phyloP scores from a whole-genome alignment of 2,113 vertebrate genomes.

The Thamnophis sirtalis region DNA sequence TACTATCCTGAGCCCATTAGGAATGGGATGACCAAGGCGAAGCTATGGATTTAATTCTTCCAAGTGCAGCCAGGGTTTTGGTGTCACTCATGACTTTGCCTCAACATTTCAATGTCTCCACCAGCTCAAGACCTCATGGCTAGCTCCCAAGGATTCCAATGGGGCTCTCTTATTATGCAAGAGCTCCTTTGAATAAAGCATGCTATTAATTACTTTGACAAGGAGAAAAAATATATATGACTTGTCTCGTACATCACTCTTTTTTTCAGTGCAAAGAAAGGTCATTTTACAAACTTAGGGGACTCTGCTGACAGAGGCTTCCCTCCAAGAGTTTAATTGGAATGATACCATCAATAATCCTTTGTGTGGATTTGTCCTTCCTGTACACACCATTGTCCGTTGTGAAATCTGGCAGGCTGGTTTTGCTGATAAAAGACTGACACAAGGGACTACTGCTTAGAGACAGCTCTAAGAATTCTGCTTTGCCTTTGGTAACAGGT shows the following conservation, averaged over 20 bases:
- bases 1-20: background rate
- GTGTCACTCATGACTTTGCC: background rate
- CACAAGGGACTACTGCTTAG: constrained; percentile 40
- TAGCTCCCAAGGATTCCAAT: background rate
- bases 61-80: background rate
- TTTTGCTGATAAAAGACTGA: constrained; percentile 49
- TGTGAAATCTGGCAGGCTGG: constrained; percentile 45
- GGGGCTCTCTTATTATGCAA: background rate
- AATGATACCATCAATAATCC: constrained; percentile 59
- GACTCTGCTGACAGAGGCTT: constrained; percentile 60
- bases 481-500: constrained; percentile 21
- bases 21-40: background rate
- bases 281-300: constrained; percentile 19
- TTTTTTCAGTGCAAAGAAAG: constrained; percentile 46
- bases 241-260: background rate
- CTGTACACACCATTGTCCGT: constrained; percentile 39
- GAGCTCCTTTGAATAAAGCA: background rate
- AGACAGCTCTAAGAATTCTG: constrained; percentile 15
- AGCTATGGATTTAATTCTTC: background rate
- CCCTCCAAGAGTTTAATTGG: constrained; percentile 60
- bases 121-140: background rate
- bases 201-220: constrained; percentile 9
- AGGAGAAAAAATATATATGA: constrained; percentile 7
- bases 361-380: constrained; percentile 62
- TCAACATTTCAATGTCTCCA: background rate